phyloP scores from a whole-genome alignment of 1,140 invertebrate species.

The Helicoverpa zea region DNA sequence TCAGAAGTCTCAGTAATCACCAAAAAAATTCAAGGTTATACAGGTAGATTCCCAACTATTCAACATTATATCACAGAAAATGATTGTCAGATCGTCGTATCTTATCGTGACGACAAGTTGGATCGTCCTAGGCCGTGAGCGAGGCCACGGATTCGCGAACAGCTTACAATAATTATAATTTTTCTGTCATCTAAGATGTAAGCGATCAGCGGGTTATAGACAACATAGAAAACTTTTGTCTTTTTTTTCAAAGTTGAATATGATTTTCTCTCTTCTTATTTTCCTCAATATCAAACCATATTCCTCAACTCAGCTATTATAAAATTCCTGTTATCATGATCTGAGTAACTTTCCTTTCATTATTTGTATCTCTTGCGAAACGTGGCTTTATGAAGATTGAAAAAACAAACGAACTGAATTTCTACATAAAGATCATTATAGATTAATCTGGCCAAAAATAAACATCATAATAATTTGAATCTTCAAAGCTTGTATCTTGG shows the following conservation, averaged over 20 bases:
- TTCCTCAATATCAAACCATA: no score
- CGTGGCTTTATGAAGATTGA: no score
- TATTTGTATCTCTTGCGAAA: no score
- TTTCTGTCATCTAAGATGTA: background rate
- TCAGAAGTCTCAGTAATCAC: no score
- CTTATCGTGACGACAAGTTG: background rate
- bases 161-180: background rate
- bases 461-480: background rate
- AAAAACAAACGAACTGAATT: no score
- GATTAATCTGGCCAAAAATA: background rate
- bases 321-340: no score
- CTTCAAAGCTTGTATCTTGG: background rate
- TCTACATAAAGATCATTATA: background rate
- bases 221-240: background rate
- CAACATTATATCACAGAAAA: no score
- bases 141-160: slow-evolving; percentile 42
- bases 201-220: background rate
- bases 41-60: no score
- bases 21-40: no score
- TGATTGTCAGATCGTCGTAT: background rate
- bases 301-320: no score
- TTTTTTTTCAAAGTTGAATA: background rate
- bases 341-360: no score
- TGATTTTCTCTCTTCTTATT: background rate
- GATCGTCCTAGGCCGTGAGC: slow-evolving; percentile 55